Percentiles rank a stretch among this genome's conserved stretches.
Conservation (phyloP, 2,888 invertebrate species). For the Corbicula japonica region DNA sequence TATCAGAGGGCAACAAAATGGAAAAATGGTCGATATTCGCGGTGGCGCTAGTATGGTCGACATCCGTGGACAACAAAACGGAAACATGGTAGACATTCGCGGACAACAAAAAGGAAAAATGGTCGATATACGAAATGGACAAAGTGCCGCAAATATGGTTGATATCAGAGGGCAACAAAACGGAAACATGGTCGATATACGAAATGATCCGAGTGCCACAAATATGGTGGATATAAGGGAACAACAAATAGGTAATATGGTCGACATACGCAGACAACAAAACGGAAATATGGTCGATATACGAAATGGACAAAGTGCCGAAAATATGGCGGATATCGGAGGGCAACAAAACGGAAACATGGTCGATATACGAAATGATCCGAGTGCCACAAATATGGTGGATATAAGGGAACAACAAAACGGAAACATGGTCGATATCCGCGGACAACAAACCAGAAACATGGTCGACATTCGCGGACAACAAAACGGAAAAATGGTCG, state of each 20-base stretch:
- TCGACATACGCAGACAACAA: conserved; percentile 17
- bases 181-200: conserved; percentile 17
- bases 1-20: not conserved
- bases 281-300: conserved; percentile 28
- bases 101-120: conserved; percentile 16
- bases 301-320: conserved; percentile 3
- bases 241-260: conserved; percentile 1
- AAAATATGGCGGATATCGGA: conserved; percentile 18
- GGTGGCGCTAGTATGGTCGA: conserved; percentile 8
- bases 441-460: conserved; percentile 9
- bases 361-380: conserved; percentile 20
- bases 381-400: not conserved
- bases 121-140: conserved; percentile 16
- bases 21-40: conserved; percentile 25
- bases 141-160: conserved; percentile 6
- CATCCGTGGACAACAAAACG: not conserved
- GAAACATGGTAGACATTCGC: conserved; percentile 29
- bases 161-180: conserved; percentile 14
- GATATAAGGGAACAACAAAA: conserved; percentile 8
- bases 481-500: conserved; percentile 5
- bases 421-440: conserved; percentile 23
- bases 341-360: not conserved
- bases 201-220: conserved; percentile 6
- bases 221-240: conserved; percentile 13
- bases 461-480: conserved; percentile 24